phyloP scores from a whole-genome alignment of 2,113 vertebrate species.

The Pycnonotus jocosus region DNA sequence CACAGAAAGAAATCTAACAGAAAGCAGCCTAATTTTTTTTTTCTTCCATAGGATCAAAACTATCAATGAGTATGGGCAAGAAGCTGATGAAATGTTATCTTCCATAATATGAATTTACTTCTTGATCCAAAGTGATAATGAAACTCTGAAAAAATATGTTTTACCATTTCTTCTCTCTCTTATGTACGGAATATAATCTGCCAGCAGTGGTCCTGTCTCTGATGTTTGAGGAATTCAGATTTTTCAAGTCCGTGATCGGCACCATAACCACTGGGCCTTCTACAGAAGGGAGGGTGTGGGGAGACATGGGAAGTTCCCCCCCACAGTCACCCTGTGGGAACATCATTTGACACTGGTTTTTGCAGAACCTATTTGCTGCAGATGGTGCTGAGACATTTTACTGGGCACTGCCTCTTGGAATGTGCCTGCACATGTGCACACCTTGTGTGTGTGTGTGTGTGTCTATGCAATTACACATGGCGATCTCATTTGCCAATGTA shows the following conservation, averaged over 20 bases:
- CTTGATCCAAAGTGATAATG: background rate
- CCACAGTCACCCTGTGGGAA: background rate
- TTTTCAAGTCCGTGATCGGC: background rate
- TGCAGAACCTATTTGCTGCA: background rate
- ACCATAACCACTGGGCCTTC: background rate
- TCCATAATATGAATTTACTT: background rate
- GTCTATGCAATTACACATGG: accelerated
- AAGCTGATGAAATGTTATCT: background rate
- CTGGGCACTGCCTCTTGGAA: background rate
- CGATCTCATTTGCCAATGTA: background rate
- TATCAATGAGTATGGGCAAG: background rate
- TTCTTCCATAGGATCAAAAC: background rate
- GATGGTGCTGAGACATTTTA: background rate
- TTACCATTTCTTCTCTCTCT: background rate
- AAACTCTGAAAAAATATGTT: background rate
- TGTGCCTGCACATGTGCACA: background rate
- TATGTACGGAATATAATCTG: background rate
- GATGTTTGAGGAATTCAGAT: background rate
- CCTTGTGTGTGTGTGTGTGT: too few relatives aligned
- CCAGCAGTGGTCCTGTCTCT: background rate
- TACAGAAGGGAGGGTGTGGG: background rate
- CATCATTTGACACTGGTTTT: background rate
- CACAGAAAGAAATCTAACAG: background rate
- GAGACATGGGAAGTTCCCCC: accelerated
- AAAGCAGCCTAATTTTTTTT: background rate